Evolutionary conservation across 2,888 invertebrate species (phyloP).

Genomic region (Nephrocerus scutellatus): DNA sequence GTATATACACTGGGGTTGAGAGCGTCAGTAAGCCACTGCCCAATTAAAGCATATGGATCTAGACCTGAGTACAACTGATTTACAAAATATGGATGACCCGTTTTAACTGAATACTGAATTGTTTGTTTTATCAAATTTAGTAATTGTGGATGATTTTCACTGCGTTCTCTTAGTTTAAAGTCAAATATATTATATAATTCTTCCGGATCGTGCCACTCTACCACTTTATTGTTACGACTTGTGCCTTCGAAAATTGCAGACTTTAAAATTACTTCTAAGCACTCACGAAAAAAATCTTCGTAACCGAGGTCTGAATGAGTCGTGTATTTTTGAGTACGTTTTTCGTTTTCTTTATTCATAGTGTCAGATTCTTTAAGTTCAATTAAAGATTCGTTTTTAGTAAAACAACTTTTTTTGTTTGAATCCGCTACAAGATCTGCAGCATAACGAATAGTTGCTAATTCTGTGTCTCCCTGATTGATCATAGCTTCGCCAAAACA

Average conservation of each 20-base stretch:
- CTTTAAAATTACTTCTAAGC: slow-evolving; percentile 64
- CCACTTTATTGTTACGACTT: slow-evolving; percentile 63
- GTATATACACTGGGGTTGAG: slow-evolving; percentile 83
- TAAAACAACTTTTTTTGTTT: too few relatives aligned
- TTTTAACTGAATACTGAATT: slow-evolving; percentile 81
- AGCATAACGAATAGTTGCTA: too few relatives aligned
- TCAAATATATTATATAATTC: slow-evolving; percentile 62
- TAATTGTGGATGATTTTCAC: slow-evolving; percentile 61
- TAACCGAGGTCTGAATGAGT: too few relatives aligned
- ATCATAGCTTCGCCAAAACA: too few relatives aligned
- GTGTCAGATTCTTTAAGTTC: too few relatives aligned
- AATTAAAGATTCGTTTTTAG: too few relatives aligned
- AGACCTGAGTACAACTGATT: slow-evolving; percentile 81
- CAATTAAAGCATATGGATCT: slow-evolving; percentile 76
- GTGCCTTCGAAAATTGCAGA: slow-evolving; percentile 71
- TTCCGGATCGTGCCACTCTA: slow-evolving; percentile 74
- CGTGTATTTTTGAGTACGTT: too few relatives aligned
- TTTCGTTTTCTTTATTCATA: too few relatives aligned
- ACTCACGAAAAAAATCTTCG: slow-evolving; percentile 66
- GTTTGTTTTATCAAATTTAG: slow-evolving; percentile 61
- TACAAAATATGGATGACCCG: slow-evolving; percentile 82
- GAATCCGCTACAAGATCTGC: too few relatives aligned
- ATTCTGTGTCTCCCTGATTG: too few relatives aligned
- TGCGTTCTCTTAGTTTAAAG: slow-evolving; percentile 54
- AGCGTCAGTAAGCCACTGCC: slow-evolving; percentile 80